Evolutionary conservation across 2,113 vertebrate genomes (phyloP).

Genomic region (Ptilonorhynchus violaceus): DNA sequence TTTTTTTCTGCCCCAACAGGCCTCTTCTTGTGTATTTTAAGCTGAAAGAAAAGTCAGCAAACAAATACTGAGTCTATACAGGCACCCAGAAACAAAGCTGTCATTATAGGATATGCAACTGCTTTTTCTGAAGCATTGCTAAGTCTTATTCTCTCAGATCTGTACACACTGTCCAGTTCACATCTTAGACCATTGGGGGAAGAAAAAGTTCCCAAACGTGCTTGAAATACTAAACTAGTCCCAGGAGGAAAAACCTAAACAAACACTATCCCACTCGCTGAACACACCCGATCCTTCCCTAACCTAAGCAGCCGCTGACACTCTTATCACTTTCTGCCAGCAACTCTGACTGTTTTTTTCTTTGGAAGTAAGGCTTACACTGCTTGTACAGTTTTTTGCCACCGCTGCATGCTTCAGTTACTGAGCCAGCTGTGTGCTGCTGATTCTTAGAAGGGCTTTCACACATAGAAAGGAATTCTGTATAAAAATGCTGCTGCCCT

Average conservation of each 20-base stretch:
- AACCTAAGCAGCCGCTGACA: conserved; percentile 11
- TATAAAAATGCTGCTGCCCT: background rate
- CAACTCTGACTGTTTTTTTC: background rate
- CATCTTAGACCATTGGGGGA: background rate
- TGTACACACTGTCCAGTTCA: background rate
- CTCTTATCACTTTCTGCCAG: conserved; percentile 20
- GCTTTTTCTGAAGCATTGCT: background rate
- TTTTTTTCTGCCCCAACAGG: conserved; percentile 23
- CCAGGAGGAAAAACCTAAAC: conserved; percentile 31
- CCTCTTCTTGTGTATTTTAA: conserved; percentile 20
- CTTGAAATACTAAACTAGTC: conserved; percentile 37
- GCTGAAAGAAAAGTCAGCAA: background rate
- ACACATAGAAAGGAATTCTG: background rate
- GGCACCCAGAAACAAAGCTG: background rate
- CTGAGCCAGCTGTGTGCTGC: background rate
- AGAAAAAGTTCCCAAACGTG: conserved; percentile 3
- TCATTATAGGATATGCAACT: background rate
- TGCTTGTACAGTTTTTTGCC: background rate
- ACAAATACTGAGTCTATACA: background rate
- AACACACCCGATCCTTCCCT: background rate
- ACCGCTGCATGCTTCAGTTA: background rate
- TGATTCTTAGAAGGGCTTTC: background rate
- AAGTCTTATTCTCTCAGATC: background rate
- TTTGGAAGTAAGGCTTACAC: background rate
- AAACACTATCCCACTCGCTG: background rate